These are phyloP conservation scores for Antidorcas marsupialis DNA, from an alignment of 2,113 vertebrate species.

Conservation along the genomic window DNA sequence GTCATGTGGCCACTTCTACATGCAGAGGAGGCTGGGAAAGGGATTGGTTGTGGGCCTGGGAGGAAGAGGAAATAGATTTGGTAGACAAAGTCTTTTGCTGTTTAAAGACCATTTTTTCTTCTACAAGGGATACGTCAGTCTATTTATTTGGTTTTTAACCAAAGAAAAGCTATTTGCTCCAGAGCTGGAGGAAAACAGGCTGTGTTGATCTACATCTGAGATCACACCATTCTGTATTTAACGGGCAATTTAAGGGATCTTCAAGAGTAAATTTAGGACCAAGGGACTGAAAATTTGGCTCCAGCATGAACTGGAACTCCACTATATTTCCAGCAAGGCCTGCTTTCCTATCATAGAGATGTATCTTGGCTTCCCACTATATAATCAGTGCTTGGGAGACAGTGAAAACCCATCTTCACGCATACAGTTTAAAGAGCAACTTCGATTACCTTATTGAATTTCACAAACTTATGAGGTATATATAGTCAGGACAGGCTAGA, in stretches of 20 bases:
- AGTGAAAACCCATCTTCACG: not conserved
- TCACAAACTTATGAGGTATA: not conserved
- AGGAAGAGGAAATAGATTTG: not conserved
- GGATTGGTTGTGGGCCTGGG: not conserved
- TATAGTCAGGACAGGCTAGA: not conserved
- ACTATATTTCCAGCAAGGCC: not conserved
- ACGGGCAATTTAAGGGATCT: not conserved
- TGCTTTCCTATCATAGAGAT: not conserved
- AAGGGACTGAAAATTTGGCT: not conserved
- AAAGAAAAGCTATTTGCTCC: not conserved
- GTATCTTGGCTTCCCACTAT: not conserved
- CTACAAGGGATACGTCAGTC: not conserved
- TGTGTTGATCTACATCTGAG: not conserved
- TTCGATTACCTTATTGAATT: not conserved
- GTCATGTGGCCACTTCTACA: not conserved
- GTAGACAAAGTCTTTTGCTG: not conserved
- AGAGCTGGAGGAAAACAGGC: not conserved
- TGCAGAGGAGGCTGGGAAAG: not conserved
- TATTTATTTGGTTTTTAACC: not conserved
- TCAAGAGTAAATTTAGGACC: not conserved
- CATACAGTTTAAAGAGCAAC: not conserved
- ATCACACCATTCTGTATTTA: not conserved
- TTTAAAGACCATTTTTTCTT: not conserved
- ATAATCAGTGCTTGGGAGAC: not conserved
- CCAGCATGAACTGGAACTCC: not conserved